Percentiles rank a stretch among this genome's conserved stretches.
These are phyloP conservation scores for Tipula unca DNA, from an alignment of 2,888 invertebrate species.

Conservation along the genomic window DNA sequence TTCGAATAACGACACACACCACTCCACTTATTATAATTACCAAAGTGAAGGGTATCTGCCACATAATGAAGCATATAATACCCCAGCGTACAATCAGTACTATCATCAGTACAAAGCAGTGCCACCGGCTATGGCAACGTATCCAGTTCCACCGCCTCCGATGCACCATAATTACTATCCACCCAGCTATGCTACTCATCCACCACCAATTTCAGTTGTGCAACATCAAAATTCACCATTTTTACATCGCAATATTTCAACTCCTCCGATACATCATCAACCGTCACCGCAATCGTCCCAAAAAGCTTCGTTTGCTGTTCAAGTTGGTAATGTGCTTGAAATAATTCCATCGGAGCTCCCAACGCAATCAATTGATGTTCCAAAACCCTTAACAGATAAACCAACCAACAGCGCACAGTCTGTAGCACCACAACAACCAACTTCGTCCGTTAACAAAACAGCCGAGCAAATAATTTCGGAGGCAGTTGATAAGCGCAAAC, in stretches of 20 bases:
- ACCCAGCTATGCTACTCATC: background rate
- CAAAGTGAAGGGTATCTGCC: background rate
- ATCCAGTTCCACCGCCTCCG: background rate
- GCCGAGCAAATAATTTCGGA: background rate
- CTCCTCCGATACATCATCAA: background rate
- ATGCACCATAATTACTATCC: background rate
- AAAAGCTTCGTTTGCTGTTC: constrained; percentile 15
- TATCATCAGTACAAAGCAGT: background rate
- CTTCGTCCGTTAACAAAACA: background rate
- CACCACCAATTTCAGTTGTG: background rate
- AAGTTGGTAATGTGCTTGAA: constrained; percentile 22
- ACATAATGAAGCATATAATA: background rate
- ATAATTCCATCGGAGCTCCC: constrained; percentile 21
- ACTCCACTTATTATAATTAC: background rate
- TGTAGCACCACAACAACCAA: background rate
- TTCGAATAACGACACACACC: background rate
- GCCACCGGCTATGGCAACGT: background rate
- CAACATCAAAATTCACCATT: background rate
- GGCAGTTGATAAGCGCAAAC: background rate
- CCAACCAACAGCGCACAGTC: background rate
- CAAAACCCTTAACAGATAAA: constrained; percentile 17
- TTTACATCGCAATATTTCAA: background rate
- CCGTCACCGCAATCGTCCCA: background rate
- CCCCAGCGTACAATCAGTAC: background rate
- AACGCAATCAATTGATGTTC: constrained; percentile 21